Evolutionary conservation across 2,888 invertebrate genomes (phyloP).

Genomic region (Boloria euphrosyne): DNA sequence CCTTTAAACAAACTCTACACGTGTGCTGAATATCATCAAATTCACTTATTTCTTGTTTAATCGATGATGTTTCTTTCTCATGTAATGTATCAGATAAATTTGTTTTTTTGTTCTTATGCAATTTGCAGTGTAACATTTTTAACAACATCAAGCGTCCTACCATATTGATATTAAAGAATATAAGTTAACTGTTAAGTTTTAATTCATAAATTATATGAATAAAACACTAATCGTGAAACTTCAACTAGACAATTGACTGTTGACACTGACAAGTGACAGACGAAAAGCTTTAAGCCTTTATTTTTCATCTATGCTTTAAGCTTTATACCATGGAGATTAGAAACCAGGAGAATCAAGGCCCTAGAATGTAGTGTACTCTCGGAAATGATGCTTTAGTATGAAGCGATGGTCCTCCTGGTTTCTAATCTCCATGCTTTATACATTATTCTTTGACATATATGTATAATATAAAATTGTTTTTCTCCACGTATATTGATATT

Average conservation of each 20-base stretch:
- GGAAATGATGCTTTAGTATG: no score
- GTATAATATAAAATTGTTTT: no score
- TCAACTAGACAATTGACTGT: background rate
- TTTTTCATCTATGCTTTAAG: no score
- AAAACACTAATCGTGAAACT: background rate
- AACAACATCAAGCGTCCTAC: conserved; percentile 55
- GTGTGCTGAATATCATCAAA: conserved; percentile 34
- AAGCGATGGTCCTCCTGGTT: no score
- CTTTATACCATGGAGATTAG: no score
- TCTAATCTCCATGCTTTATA: no score
- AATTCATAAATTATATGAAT: conserved; percentile 6
- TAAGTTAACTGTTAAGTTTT: background rate
- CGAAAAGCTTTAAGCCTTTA: no score
- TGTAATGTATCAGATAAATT: background rate
- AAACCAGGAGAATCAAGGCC: no score
- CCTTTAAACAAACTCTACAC: conserved; percentile 69
- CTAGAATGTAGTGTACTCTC: no score
- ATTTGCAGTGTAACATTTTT: conserved; percentile 59
- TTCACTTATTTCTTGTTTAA: conserved; percentile 34
- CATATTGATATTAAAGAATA: conserved; percentile 45
- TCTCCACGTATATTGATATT: no score
- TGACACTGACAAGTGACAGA: conserved; percentile 2
- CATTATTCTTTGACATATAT: no score
- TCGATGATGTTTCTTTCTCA: conserved; percentile 8
- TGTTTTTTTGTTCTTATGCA: conserved; percentile 37